A percentile compares a stretch with the other conserved stretches of the same genome.
Conservation (phyloP, 2,113 vertebrate species). For the Hyaena hyaena region DNA sequence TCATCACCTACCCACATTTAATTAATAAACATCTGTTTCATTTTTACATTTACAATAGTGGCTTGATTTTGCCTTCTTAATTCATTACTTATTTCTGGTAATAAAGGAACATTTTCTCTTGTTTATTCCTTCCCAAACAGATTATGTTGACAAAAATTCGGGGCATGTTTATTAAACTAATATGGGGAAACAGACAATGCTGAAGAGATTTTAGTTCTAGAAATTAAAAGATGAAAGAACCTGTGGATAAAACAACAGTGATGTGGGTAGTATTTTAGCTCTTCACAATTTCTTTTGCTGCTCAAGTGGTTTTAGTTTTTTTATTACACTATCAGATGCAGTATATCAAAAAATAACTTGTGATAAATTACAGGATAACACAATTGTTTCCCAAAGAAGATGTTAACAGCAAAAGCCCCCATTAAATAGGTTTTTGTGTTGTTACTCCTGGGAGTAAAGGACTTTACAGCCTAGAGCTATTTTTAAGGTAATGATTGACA, state of each 20-base stretch:
- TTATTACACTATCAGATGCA: background rate
- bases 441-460: background rate
- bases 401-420: slow-evolving; percentile 19
- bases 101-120: background rate
- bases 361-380: slow-evolving; percentile 32
- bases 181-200: background rate
- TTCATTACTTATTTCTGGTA: slow-evolving; percentile 54
- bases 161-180: background rate
- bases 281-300: background rate
- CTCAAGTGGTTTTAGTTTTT: slow-evolving; percentile 24
- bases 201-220: background rate
- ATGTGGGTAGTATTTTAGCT: background rate
- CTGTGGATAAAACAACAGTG: background rate
- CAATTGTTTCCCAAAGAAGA: slow-evolving; percentile 51
- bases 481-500: slow-evolving; percentile 72
- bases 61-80: slow-evolving; percentile 63
- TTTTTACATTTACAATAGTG: slow-evolving; percentile 76
- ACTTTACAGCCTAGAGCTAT: slow-evolving; percentile 66
- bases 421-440: slow-evolving; percentile 63
- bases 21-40: slow-evolving; percentile 84
- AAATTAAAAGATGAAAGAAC: slow-evolving; percentile 42
- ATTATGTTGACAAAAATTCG: slow-evolving; percentile 30
- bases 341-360: background rate
- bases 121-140: background rate
- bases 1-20: slow-evolving; percentile 80